These are phyloP conservation scores for Brachyhypopomus occidentalis DNA, from an alignment of 2,113 vertebrate species.

Conservation along the genomic window DNA sequence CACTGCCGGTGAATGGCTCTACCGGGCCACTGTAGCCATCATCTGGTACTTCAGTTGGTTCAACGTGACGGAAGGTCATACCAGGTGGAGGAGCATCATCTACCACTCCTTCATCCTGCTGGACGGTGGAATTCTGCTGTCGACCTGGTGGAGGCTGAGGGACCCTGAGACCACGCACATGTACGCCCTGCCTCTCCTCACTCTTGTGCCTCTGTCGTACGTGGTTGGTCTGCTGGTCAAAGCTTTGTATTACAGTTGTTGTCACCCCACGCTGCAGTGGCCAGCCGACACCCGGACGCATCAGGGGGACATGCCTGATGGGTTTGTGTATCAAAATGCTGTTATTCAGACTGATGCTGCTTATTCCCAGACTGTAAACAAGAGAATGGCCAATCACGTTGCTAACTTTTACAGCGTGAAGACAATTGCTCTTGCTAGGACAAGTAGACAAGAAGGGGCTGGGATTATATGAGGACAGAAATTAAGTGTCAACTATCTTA, in stretches of 20 bases:
- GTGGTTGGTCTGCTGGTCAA: conserved; percentile 79
- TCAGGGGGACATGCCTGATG: conserved; percentile 64
- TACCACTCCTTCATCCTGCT: conserved; percentile 80
- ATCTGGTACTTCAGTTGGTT: conserved; percentile 99
- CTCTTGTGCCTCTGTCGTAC: conserved; percentile 65
- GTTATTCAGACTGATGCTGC: conserved; percentile 47
- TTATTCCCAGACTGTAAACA: conserved; percentile 59
- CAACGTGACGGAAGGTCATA: conserved; percentile 82
- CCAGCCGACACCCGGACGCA: conserved; percentile 49
- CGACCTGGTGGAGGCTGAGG: conserved; percentile 72
- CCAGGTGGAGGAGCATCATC: conserved; percentile 77
- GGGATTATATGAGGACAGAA: conserved; percentile 21
- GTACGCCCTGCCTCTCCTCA: conserved; percentile 57
- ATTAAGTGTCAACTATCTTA: background rate
- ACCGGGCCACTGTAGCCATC: conserved; percentile 81
- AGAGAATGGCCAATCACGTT: conserved; percentile 70
- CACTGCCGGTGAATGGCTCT: conserved; percentile 77
- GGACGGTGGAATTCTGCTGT: conserved; percentile 77
- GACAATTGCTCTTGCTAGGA: background rate
- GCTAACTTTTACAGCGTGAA: conserved; percentile 62
- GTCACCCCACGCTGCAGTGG: conserved; percentile 78
- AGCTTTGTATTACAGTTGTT: conserved; percentile 81
- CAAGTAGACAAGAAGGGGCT: background rate
- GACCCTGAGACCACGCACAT: conserved; percentile 55
- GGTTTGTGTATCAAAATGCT: conserved; percentile 42